Conservation (phyloP, 2,888 invertebrate species). For the Lycia hirtaria region DNA sequence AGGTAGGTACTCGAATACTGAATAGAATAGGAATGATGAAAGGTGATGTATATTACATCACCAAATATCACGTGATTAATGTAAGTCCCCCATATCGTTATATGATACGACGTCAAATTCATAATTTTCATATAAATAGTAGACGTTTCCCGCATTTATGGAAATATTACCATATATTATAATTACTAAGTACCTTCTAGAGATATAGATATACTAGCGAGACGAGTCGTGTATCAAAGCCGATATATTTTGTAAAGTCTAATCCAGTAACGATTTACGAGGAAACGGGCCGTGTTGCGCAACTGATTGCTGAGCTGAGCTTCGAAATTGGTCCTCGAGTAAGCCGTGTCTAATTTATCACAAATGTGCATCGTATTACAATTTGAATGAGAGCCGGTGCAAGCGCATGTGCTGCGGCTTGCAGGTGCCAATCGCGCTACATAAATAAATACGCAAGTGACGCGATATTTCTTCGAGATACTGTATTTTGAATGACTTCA, state of each 20-base stretch:
- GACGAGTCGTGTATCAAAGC: constrained; percentile 30
- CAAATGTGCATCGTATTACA: constrained; percentile 65
- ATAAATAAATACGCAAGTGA: constrained; percentile 22
- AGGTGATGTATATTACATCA: too few species aligned
- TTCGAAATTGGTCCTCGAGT: constrained; percentile 69
- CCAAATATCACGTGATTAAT: too few species aligned
- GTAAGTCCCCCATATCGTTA: too few species aligned
- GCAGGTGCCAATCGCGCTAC: constrained; percentile 56
- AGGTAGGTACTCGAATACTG: too few species aligned
- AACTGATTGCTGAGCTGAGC: constrained; percentile 67
- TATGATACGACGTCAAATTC: too few species aligned
- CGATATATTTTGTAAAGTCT: constrained; percentile 47
- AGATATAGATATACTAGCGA: neutral
- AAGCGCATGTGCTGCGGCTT: constrained; percentile 47
- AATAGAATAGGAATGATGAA: too few species aligned
- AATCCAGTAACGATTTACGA: constrained; percentile 68
- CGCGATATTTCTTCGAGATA: too few species aligned
- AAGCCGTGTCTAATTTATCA: constrained; percentile 76
- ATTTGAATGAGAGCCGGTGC: constrained; percentile 34
- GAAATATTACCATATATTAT: neutral
- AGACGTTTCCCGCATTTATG: neutral
- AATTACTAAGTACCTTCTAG: neutral
- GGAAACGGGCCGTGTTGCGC: constrained; percentile 71
- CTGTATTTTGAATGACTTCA: too few species aligned
- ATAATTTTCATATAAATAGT: too few species aligned